Base-by-base conservation (phyloP, 2,113 vertebrate genomes). In the Ochotona curzoniae region DNA sequence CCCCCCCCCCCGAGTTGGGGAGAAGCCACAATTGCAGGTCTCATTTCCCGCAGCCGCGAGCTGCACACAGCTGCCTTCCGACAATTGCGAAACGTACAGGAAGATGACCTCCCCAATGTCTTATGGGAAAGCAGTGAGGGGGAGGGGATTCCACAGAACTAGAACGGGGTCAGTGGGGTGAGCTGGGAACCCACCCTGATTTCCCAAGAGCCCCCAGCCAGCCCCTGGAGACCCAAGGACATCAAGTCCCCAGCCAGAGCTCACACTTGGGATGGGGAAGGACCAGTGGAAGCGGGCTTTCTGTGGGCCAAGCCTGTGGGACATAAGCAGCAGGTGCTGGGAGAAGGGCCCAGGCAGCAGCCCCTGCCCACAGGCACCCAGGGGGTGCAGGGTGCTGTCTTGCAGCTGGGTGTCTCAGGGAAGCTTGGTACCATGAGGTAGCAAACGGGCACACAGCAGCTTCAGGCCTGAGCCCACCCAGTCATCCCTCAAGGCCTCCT, bases 321-420 rank as follows among this genome's bases (percentile, higher is more conserved):
- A 2, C 1, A 0, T 26, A 13, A 3, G 2, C 0, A 10, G 23
- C 0, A 5, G 11, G 23, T 47, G 26, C n/a, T 0, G 0, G 54
- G 51, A 8, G 61, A 23, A 35, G 26, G 60, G 10, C 47, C 60
- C 12, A 2, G 47, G 12, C 11, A 44, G 28, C 8, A 5, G n/a
- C 1, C 44, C 49, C 8, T 21, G 25, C 38, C 51, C 57, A 0
- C 8, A 8, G 5, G 30, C 38, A 38, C 35, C 25, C 61, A 4
- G 4, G 0, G 44, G 0, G 0, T 21, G 35, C 79, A 4, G 69
- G 67, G 30, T 13, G n/a, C n/a, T n/a, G n/a, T 17, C 7, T 3
- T 38, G 28, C 28, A 49, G 80, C 26, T 2, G 0, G 8, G 5
- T 9, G 44, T 23, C 44, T n/a, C n/a, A n/a, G n/a, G 38, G 38